Evolutionary conservation across 2,797 vertebrate species (phyloP).

Genomic region (Pipistrellus pygmaeus): DNA sequence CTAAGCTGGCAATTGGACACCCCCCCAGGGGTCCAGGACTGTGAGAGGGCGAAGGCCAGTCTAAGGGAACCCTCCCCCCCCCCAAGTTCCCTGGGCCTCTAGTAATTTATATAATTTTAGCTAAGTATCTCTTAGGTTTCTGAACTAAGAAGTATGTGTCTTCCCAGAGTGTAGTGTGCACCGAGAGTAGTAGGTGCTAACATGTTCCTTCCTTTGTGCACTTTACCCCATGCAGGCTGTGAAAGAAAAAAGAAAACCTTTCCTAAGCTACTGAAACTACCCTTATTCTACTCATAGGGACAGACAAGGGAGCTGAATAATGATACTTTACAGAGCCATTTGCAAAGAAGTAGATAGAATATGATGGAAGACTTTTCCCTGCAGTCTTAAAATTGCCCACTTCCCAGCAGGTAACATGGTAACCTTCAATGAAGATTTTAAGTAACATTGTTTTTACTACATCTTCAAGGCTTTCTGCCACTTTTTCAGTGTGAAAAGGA

Average conservation of each 20-base stretch:
- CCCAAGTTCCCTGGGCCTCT: too few species aligned
- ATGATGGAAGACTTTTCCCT: constrained; percentile 38
- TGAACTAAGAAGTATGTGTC: constrained; percentile 20
- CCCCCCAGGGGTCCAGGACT: too few species aligned
- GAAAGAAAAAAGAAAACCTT: background rate
- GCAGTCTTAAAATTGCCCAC: background rate
- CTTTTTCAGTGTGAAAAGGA: constrained; percentile 47
- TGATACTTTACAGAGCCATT: constrained; percentile 17
- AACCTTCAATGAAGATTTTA: constrained; percentile 31
- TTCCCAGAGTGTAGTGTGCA: constrained; percentile 24
- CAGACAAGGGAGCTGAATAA: background rate
- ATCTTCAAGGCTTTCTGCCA: constrained; percentile 35
- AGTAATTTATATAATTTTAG: constrained; percentile 35
- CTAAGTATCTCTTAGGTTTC: constrained; percentile 35
- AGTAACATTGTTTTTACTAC: constrained; percentile 31
- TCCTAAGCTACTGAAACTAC: constrained; percentile 26
- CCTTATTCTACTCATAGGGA: constrained; percentile 3
- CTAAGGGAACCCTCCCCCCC: too few species aligned
- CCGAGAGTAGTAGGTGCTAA: background rate
- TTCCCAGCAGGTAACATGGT: background rate
- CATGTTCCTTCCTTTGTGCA: background rate
- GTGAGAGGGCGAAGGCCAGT: too few species aligned
- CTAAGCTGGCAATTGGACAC: too few species aligned
- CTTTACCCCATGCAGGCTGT: background rate
- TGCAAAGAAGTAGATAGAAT: constrained; percentile 26